These are phyloP conservation scores for Camelus dromedarius DNA, from an alignment of 2,113 vertebrate genomes.

Conservation along the genomic window DNA sequence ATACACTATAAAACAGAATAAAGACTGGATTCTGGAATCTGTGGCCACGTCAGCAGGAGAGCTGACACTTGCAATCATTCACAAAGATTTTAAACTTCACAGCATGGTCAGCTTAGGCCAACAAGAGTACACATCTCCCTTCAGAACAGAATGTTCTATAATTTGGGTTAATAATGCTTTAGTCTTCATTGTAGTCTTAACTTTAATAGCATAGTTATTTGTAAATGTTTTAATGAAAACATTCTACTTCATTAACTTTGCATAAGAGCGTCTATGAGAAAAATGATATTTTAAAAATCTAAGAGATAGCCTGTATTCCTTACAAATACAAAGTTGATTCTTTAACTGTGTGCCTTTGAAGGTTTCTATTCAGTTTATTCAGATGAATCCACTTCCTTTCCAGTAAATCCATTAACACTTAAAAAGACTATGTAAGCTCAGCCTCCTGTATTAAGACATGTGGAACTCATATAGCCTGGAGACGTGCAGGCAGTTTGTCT, in stretches of 20 bases:
- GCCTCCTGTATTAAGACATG: neutral
- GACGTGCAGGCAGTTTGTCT: neutral
- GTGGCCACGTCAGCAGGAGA: neutral
- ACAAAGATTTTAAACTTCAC: neutral
- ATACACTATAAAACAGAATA: neutral
- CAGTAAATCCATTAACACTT: conserved; percentile 4
- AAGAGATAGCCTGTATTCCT: neutral
- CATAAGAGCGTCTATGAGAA: neutral
- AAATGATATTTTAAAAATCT: conserved; percentile 34
- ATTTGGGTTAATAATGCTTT: neutral
- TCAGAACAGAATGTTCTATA: conserved; percentile 14
- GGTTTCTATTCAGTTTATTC: conserved; percentile 1
- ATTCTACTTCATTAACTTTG: conserved; percentile 36
- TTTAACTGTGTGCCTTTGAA: neutral
- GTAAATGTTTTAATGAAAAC: conserved; percentile 32
- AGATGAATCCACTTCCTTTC: neutral
- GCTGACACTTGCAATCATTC: neutral
- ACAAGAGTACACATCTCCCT: neutral
- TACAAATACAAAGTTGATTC: neutral
- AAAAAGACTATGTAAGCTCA: neutral
- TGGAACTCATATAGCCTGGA: neutral
- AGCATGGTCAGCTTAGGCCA: neutral
- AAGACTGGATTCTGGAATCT: neutral
- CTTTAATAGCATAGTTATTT: conserved; percentile 24
- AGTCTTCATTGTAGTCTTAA: neutral